Evolutionary conservation across 2,888 invertebrate species (phyloP), one percentile per base, ranked within the genome.

Genomic region (Malthinus flaveolus): DNA sequence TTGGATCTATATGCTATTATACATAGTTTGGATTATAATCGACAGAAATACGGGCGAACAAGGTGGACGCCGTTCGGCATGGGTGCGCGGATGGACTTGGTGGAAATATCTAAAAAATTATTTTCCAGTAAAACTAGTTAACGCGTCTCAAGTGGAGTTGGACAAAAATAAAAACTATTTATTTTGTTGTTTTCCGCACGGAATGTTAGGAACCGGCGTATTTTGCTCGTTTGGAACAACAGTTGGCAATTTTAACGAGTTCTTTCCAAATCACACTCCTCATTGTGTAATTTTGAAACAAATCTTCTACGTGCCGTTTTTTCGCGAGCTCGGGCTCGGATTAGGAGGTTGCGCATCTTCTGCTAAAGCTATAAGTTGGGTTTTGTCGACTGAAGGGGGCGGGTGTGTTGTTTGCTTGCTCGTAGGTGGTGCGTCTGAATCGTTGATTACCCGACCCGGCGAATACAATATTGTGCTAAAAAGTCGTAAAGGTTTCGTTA

Each of bases 171-270:
- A 82, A 68, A 94, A 94, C 78, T 97, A 97, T 74, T 81, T 97
- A 12, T 85, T 94, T 61, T 93, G 94, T 5, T 87, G 87, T 60
- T 96, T 93, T 77, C 97, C 97, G 0, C 97, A 98, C 78, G 97
- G 97, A 1, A 70, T 78, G 60, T 11, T 88, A 91, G 44, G 84
- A 87, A 13, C 95, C 96, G 0, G 85, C 88, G 2, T 2, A 3
- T 23, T 23, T 5, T 23, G 3, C 2, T 2, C 23, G 5, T 95
- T 97, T 79, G 88, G 85, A 0, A 89, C 91, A 0, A 23, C 2
- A 3, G 2, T 2, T 2, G 5, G 3, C 2, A 5, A 5, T 2
- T 23, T 23, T 23, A 2, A 23, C 2, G 90, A 88, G 47, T 83
- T 84, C 1, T 85, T 84, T 65, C 84, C 84, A 0, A 78, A 82